These are phyloP conservation scores for Dreissena polymorpha DNA, from an alignment of 1,140 invertebrate genomes.

Conservation along the genomic window DNA sequence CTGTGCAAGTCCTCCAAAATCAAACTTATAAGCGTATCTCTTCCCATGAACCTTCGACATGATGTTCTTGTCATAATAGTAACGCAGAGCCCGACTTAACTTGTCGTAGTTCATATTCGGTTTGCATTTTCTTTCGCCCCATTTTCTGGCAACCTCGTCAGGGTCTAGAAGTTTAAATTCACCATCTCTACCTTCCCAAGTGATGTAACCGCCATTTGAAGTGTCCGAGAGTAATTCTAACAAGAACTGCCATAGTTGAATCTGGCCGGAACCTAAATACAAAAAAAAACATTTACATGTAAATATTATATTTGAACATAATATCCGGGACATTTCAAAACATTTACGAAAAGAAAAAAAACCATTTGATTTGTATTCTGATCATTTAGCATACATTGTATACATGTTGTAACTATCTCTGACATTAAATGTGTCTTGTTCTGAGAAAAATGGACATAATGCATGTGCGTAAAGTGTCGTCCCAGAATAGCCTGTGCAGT, in stretches of 20 bases:
- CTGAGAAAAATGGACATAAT: too few species aligned
- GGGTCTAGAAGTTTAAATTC: constrained; percentile 99
- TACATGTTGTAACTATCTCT: too few species aligned
- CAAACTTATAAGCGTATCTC: constrained; percentile 98
- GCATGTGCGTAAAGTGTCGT: too few species aligned
- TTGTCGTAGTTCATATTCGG: constrained; percentile 99
- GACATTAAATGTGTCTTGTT: too few species aligned
- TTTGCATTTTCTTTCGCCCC: constrained; percentile 99
- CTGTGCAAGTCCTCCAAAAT: constrained; percentile 84
- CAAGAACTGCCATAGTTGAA: constrained; percentile 99
- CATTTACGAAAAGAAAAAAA: too few species aligned
- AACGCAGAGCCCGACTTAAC: constrained; percentile 96
- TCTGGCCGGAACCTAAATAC: constrained; percentile 94
- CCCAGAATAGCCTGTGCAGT: too few species aligned
- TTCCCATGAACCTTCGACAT: constrained; percentile 86
- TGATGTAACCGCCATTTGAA: constrained; percentile 92
- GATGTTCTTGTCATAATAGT: constrained; percentile 85
- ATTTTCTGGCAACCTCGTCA: constrained; percentile 97
- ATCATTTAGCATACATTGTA: too few species aligned
- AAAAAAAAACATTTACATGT: too few species aligned
- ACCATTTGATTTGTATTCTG: too few species aligned
- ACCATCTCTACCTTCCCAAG: constrained; percentile 97
- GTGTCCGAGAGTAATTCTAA: constrained; percentile 95
- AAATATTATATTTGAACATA: too few species aligned
- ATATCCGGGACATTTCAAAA: too few species aligned